These are phyloP conservation scores for Agelaius tricolor DNA, from an alignment of 2,113 vertebrate genomes.

Conservation along the genomic window DNA sequence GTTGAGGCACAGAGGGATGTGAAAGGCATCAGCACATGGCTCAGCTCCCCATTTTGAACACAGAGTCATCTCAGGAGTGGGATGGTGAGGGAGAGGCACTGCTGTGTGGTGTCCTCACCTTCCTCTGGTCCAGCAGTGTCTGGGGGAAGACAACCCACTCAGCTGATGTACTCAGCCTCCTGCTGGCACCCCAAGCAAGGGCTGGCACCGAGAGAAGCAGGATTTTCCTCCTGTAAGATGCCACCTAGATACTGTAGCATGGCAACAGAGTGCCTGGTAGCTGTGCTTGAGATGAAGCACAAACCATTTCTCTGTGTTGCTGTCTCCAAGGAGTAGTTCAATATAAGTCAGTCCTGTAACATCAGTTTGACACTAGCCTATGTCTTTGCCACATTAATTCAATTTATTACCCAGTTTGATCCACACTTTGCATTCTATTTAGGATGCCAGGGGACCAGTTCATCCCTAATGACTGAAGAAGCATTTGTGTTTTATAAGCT, in stretches of 20 bases:
- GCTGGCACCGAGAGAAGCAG: neutral
- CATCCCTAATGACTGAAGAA: conserved; percentile 57
- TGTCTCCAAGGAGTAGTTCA: conserved; percentile 50
- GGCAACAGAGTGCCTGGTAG: conserved; percentile 39
- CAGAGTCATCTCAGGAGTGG: neutral
- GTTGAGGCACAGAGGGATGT: neutral
- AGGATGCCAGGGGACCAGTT: conserved; percentile 43
- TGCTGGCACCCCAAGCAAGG: neutral
- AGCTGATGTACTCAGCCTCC: neutral
- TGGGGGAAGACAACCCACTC: neutral
- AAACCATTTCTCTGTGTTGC: neutral
- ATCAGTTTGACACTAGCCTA: conserved; percentile 51
- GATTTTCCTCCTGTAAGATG: conserved; percentile 3
- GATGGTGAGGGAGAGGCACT: neutral
- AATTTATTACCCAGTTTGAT: conserved; percentile 55
- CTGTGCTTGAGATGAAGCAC: neutral
- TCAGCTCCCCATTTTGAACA: neutral
- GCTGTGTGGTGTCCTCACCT: neutral
- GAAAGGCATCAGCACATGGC: neutral
- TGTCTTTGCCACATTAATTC: conserved; percentile 62
- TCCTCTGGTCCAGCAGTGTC: neutral
- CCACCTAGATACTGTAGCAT: conserved; percentile 46
- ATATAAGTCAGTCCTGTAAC: conserved; percentile 48
- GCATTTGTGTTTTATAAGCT: conserved; percentile 65
- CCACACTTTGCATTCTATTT: conserved; percentile 42